Conservation (phyloP, 2,888 invertebrate genomes). For the Geophilus truncorum region DNA sequence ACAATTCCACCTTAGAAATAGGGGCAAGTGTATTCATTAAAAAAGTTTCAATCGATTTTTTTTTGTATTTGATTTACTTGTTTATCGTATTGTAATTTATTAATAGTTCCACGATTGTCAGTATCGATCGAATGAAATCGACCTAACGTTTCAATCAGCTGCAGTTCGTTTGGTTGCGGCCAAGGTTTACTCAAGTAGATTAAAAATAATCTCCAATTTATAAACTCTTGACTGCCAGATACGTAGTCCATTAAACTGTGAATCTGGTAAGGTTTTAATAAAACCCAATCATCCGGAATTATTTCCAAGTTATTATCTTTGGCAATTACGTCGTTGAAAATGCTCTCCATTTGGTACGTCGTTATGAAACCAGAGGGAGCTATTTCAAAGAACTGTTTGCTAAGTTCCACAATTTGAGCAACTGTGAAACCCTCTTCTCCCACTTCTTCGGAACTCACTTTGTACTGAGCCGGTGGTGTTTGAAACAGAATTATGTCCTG, state of each 20-base stretch:
- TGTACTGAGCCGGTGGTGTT: neutral
- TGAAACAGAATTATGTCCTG: neutral
- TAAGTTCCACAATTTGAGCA: neutral
- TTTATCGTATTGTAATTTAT: neutral
- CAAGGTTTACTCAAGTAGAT: slow-evolving; percentile 1
- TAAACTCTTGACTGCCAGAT: neutral
- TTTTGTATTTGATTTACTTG: neutral
- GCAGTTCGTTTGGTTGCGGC: neutral
- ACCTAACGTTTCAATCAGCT: neutral
- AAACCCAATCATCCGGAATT: neutral
- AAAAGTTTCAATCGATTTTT: too few relatives aligned
- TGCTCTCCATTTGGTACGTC: neutral
- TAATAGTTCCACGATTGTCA: neutral
- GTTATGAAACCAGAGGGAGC: neutral
- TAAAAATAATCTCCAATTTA: slow-evolving; percentile 22
- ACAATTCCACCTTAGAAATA: neutral
- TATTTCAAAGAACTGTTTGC: neutral
- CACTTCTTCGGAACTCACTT: neutral
- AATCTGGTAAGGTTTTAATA: neutral
- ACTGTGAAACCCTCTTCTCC: neutral
- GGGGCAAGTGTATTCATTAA: neutral
- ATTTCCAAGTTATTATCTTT: neutral
- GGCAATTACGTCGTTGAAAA: neutral
- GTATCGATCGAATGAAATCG: neutral
- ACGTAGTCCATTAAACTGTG: slow-evolving; percentile 14